phyloP scores from a whole-genome alignment of 2,797 vertebrate genomes.

The Acrossocheilus fasciatus region DNA sequence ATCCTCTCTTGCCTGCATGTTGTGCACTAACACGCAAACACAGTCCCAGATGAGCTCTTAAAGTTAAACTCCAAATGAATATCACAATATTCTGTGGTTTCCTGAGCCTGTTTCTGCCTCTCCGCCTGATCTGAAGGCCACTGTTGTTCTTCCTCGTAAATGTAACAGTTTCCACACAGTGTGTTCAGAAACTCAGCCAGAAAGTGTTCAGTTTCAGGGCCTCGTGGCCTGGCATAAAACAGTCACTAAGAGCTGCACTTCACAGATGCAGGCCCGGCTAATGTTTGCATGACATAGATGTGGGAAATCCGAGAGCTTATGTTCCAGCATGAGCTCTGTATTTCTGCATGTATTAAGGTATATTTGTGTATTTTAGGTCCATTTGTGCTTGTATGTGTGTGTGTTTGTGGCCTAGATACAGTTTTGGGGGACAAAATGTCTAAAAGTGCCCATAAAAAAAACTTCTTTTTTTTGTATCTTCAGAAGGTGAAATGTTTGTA shows the following conservation, averaged over 20 bases:
- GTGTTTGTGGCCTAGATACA: neutral
- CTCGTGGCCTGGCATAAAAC: constrained; percentile 32
- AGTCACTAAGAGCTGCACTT: constrained; percentile 21
- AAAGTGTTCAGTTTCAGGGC: constrained; percentile 27
- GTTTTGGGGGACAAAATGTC: neutral
- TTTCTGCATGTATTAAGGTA: neutral
- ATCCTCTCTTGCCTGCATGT: neutral
- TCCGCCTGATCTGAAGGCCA: constrained; percentile 15
- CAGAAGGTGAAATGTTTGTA: neutral
- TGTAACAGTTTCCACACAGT: constrained; percentile 32
- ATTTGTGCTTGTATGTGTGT: neutral
- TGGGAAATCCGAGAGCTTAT: neutral
- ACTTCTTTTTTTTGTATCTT: neutral
- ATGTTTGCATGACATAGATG: constrained; percentile 26
- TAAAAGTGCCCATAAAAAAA: neutral
- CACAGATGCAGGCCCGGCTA: neutral
- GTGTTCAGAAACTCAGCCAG: constrained; percentile 26
- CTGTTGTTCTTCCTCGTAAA: constrained; percentile 33
- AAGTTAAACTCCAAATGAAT: constrained; percentile 32
- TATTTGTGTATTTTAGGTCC: neutral
- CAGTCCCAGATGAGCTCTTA: constrained; percentile 37
- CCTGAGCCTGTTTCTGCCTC: constrained; percentile 22
- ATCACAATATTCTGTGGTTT: constrained; percentile 35
- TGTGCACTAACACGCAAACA: constrained; percentile 5
- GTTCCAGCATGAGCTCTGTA: constrained; percentile 2